Evolutionary conservation across 1,140 invertebrate species (phyloP).

Genomic region (Orchestia grillus): DNA sequence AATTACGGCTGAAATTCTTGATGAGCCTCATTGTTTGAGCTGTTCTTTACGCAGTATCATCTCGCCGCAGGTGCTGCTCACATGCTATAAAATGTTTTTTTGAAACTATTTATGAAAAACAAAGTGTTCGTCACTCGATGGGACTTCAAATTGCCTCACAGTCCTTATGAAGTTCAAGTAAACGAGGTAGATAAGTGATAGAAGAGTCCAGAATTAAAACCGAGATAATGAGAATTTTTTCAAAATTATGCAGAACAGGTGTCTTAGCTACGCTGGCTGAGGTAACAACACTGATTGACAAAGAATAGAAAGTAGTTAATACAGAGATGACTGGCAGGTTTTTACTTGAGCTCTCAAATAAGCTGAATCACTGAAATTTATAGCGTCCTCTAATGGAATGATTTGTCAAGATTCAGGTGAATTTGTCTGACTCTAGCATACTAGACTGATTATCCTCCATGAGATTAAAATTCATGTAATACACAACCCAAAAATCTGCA

Average conservation of each 20-base stretch:
- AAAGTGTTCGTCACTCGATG: neutral
- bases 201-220: neutral
- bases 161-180: neutral
- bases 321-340: neutral
- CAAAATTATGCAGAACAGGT: neutral
- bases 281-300: neutral
- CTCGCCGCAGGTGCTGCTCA: neutral
- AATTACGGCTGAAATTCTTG: neutral
- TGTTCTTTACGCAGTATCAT: neutral
- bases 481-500: too few species aligned
- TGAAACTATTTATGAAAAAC: neutral
- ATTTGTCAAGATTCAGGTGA: neutral
- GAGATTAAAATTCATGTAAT: too few species aligned
- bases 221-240: neutral
- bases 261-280: neutral
- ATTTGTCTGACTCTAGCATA: neutral
- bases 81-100: neutral
- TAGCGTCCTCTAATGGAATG: neutral
- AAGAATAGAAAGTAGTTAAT: conserved; percentile 1
- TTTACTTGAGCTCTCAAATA: neutral
- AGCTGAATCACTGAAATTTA: neutral
- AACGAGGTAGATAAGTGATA: neutral
- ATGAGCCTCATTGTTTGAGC: neutral
- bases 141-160: neutral
- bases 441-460: neutral